These are phyloP conservation scores for Diprion similis DNA, from an alignment of 1,140 invertebrate genomes.

Conservation along the genomic window DNA sequence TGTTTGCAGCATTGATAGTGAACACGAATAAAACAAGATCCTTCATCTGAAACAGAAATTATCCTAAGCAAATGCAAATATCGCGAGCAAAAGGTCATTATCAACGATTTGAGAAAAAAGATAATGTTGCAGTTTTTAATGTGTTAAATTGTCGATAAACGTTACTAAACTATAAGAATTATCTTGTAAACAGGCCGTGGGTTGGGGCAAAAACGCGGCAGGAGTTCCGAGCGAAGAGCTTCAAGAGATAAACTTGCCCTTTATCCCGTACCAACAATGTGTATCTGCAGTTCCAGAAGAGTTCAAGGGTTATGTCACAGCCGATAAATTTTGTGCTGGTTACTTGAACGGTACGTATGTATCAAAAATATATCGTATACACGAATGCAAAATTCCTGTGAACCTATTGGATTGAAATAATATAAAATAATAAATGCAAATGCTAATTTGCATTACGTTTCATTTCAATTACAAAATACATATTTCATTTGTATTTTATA, in stretches of 20 bases:
- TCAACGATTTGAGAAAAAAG: not conserved
- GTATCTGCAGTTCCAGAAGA: slow-evolving; percentile 32
- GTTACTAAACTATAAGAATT: not conserved
- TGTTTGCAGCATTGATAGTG: not conserved
- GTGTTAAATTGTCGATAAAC: not conserved
- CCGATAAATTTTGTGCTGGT: slow-evolving; percentile 45
- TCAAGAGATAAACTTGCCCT: slow-evolving; percentile 35
- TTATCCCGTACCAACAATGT: slow-evolving; percentile 36
- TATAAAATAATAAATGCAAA: not conserved
- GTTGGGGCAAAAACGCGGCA: slow-evolving; percentile 38
- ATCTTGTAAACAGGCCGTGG: slow-evolving; percentile 31
- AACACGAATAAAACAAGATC: not conserved
- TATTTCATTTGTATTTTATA: no score
- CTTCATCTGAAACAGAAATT: slow-evolving; percentile 38
- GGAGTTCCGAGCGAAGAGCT: slow-evolving; percentile 32
- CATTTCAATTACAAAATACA: no score
- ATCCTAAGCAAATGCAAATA: not conserved
- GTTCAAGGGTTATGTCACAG: slow-evolving; percentile 38
- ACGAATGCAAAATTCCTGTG: not conserved
- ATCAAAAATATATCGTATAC: not conserved
- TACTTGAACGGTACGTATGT: slow-evolving; percentile 37
- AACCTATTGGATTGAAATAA: not conserved
- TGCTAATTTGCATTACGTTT: no score
- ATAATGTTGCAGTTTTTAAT: not conserved
- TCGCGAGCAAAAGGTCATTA: not conserved